Evolutionary conservation across 2,113 vertebrate genomes (phyloP), one percentile per base, ranked within the genome.

Genomic region (Hucho hucho): DNA sequence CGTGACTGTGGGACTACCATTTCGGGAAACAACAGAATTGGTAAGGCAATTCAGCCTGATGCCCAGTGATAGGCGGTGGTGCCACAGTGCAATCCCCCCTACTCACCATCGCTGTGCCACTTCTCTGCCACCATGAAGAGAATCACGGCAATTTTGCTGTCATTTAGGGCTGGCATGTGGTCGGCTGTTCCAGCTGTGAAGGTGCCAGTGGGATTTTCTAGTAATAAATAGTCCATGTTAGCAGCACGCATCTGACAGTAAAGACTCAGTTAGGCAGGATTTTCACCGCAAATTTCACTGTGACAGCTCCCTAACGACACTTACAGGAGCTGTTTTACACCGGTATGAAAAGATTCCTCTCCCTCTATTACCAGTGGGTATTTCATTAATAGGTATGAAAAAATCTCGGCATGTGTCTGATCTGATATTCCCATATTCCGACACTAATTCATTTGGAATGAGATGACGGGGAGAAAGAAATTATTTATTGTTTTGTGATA

Each of bases 141-240:
- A 86, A 66, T 67, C 65, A 58, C 66, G 49, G 56, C 63, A 73
- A 70, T 68, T 81, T 76, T 64, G 77, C 77, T 75, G 67, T 72
- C 79, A n/a, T 85, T 83, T 81, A 67, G 67, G 70, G 65, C 77
- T 24, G 49, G 20, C 76, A 53, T 59, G 53, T 70, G 49, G 64
- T 68, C 82, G 2, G 68, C 69, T 59, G 69, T 74, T 82, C 79
- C 76, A 77, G 83, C 84, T 87, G 84, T 63, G 76, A 79, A 80
- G 84, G 73, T 66, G 73, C 81, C 63, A 53, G 68, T 79, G 82
- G 73, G 83, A 82, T 79, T 81, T 79, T 65, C 65, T 29, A 37
- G 70, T 82, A 82, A 85, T 86, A 81, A 84, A 88, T 71, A 71
- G 67, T 74, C 78, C 75, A 68, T 83, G 83, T 90, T 81, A 89